Evolutionary conservation across 2,113 vertebrate species (phyloP).

Genomic region (Sceloporus tristichus): DNA sequence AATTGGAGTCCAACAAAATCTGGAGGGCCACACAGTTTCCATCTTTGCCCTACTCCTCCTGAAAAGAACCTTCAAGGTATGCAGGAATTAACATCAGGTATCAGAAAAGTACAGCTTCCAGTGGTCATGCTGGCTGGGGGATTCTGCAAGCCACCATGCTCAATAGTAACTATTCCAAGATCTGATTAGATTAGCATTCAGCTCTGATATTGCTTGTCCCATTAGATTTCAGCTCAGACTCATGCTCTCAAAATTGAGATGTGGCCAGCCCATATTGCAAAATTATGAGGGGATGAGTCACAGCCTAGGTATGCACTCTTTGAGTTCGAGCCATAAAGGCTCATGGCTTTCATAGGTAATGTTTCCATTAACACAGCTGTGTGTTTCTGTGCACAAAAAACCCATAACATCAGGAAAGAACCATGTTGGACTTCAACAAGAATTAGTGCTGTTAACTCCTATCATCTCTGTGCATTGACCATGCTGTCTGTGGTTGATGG

Average conservation of each 20-base stretch:
- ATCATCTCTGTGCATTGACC: background rate
- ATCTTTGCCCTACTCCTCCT: too few relatives aligned
- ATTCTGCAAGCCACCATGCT: too few relatives aligned
- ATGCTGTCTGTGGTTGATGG: too few relatives aligned
- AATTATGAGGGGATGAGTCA: background rate
- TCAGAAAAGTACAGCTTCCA: too few relatives aligned
- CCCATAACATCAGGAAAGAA: background rate
- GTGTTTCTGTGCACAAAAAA: too few relatives aligned
- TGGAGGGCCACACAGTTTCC: too few relatives aligned
- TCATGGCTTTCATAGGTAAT: background rate
- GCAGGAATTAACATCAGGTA: background rate
- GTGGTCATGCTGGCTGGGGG: too few relatives aligned
- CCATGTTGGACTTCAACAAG: background rate
- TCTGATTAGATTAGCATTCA: too few relatives aligned
- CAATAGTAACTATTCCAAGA: too few relatives aligned
- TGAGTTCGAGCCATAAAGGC: background rate
- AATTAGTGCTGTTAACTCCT: background rate
- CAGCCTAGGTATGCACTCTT: background rate
- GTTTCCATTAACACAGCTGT: background rate
- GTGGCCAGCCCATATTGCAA: background rate
- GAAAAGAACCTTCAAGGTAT: background rate
- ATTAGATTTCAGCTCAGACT: too few relatives aligned
- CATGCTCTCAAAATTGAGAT: background rate
- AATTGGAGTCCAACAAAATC: too few relatives aligned
- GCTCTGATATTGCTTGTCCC: too few relatives aligned